These are phyloP conservation scores for Cryptotis parvus DNA, from an alignment of 2,113 vertebrate genomes.

Conservation along the genomic window DNA sequence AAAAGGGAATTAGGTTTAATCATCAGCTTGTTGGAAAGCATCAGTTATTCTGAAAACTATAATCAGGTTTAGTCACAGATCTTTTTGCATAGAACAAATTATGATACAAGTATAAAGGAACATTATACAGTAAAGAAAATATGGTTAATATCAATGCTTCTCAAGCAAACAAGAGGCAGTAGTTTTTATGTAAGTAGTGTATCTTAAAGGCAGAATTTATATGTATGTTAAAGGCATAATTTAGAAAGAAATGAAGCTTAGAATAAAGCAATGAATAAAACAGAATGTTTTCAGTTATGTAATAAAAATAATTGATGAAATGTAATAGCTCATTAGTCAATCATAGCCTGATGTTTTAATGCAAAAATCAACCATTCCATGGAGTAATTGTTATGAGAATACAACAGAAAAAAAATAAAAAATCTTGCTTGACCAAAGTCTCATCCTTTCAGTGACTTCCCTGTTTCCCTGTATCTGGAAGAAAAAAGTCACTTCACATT, in stretches of 20 bases:
- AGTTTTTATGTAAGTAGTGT: neutral
- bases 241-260: neutral
- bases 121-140: neutral
- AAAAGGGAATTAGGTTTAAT: neutral
- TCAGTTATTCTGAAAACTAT: neutral
- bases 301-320: neutral
- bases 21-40: neutral
- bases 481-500: neutral
- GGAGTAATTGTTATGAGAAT: neutral
- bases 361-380: neutral
- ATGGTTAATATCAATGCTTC: neutral
- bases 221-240: neutral
- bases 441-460: neutral
- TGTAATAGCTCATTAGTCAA: neutral
- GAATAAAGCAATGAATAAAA: neutral
- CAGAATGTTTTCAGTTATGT: neutral
- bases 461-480: no score
- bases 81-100: neutral
- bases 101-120: neutral
- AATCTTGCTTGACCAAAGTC: neutral
- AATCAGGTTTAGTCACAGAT: slow-evolving; percentile 11
- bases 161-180: neutral
- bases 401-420: neutral
- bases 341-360: neutral
- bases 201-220: neutral